Base-by-base conservation (phyloP, 2,113 vertebrate genomes). In the Dolichotis patagonum region DNA sequence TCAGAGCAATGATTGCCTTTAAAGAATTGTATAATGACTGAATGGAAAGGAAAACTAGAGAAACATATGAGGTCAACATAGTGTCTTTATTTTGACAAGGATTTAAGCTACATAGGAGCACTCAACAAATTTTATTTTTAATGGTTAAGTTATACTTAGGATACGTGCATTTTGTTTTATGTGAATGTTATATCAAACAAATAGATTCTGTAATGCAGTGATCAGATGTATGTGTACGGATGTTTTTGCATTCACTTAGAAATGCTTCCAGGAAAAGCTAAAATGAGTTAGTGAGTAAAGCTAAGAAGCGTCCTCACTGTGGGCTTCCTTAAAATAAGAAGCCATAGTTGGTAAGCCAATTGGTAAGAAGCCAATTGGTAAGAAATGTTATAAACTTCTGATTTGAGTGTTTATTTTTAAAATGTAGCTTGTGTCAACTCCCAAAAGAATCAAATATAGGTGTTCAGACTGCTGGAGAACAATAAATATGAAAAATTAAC, bases 351-450 rank as follows among this genome's bases (percentile, higher is more conserved):
- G n/a, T n/a, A n/a, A n/a, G n/a, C n/a, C 91, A 96, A 94, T 49
- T n/a, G n/a, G n/a, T n/a, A n/a, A n/a, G n/a, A n/a, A 94, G 67
- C 11, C 67, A 93, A 90, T 54, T 95, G 56, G 91, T 89, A 91
- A 60, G 56, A 94, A 84, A 69, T 67, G 5, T 4, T 69, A 52
- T 83, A 95, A 96, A 14, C 71, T 60, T 96, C 94, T 30, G 12
- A 86, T 95, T 95, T 28, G 38, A 91, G 69, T 43, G 20, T 87
- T 96, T 94, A 41, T 89, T 97, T 95, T 96, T 73, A 84, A 81
- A 52, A 85, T 78, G 30, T 67, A 86, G 19, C 90, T 98, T 93
- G 22, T 97, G 96, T 97, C 85, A 95, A 56, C 41, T 90, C 60
- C 32, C 24, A 92, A 97, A 97, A 95, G 77, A 71, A 73, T 56